Evolutionary conservation across 2,888 invertebrate species (phyloP).

Genomic region (Micropterix aruncella): DNA sequence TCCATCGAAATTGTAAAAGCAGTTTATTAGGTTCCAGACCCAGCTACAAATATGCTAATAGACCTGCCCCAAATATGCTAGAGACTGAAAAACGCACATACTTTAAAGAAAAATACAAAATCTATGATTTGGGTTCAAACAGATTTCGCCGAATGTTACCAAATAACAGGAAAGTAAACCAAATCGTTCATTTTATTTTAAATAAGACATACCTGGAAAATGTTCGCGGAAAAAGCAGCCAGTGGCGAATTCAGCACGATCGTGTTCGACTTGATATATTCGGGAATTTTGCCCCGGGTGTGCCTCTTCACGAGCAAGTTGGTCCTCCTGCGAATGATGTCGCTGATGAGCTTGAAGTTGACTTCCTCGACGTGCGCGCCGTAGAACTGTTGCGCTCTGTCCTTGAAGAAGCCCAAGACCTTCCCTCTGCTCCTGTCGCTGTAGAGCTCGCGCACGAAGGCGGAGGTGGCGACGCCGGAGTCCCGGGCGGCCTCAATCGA

Average conservation of each 20-base stretch:
- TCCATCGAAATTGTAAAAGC: too few relatives aligned
- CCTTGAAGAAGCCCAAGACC: slow-evolving; percentile 75
- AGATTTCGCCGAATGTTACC: too few relatives aligned
- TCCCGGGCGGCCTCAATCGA: slow-evolving; percentile 53
- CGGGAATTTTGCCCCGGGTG: slow-evolving; percentile 60
- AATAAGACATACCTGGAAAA: slow-evolving; percentile 48
- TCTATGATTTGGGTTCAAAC: too few relatives aligned
- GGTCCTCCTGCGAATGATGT: slow-evolving; percentile 66
- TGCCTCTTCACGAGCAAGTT: slow-evolving; percentile 68
- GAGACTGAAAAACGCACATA: too few relatives aligned
- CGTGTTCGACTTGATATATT: slow-evolving; percentile 60
- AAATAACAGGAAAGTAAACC: too few relatives aligned
- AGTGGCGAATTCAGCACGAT: slow-evolving; percentile 62
- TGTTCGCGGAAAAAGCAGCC: slow-evolving; percentile 68
- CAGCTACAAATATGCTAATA: too few relatives aligned
- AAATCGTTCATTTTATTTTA: too few relatives aligned
- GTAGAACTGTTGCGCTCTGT: slow-evolving; percentile 76
- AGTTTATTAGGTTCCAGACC: too few relatives aligned
- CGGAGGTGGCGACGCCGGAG: slow-evolving; percentile 64
- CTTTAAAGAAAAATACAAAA: too few relatives aligned
- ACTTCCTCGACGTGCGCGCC: slow-evolving; percentile 78
- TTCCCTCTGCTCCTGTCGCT: slow-evolving; percentile 71
- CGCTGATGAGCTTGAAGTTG: slow-evolving; percentile 68
- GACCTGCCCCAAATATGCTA: too few relatives aligned
- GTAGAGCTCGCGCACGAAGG: slow-evolving; percentile 70